Conservation (phyloP, 37 sponge, comb jelly and placozoan species). For the Lycopodina hypogea region DNA sequence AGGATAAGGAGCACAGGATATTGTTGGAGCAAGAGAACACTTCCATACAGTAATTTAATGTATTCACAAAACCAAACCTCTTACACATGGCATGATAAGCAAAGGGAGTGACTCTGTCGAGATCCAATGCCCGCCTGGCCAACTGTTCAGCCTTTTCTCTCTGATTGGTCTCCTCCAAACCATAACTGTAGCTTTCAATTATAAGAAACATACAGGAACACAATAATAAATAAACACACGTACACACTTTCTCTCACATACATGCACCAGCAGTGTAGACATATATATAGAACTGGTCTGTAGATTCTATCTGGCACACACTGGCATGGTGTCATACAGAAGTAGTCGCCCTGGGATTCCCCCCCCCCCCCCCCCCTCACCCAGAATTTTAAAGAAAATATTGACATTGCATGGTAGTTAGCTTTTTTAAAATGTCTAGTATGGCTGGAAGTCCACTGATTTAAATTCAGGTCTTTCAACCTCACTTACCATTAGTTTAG, state of each 20-base stretch:
- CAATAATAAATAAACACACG: not conserved
- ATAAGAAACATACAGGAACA: not conserved
- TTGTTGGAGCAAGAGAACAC: no score
- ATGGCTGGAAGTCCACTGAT: no score
- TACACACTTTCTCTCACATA: not conserved
- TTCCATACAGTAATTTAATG: not conserved
- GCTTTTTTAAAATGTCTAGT: no score
- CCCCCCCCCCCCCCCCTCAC: no score
- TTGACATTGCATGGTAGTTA: no score
- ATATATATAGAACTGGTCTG: not conserved
- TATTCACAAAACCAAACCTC: not conserved
- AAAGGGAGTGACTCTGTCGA: constrained; percentile 37
- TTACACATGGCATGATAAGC: constrained; percentile 50
- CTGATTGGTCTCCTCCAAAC: constrained; percentile 45
- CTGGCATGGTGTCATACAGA: no score
- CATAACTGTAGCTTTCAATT: constrained; percentile 56
- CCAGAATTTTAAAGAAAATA: no score
- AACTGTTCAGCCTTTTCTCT: constrained; percentile 36
- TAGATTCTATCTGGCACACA: no score
- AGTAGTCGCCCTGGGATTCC: no score
- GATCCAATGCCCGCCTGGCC: constrained; percentile 34
- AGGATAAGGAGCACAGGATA: no score
- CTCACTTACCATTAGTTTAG: no score
- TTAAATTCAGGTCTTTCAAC: no score
- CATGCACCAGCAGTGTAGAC: not conserved